Conservation (phyloP, 2,888 invertebrate species). For the Cantharis nigra region DNA sequence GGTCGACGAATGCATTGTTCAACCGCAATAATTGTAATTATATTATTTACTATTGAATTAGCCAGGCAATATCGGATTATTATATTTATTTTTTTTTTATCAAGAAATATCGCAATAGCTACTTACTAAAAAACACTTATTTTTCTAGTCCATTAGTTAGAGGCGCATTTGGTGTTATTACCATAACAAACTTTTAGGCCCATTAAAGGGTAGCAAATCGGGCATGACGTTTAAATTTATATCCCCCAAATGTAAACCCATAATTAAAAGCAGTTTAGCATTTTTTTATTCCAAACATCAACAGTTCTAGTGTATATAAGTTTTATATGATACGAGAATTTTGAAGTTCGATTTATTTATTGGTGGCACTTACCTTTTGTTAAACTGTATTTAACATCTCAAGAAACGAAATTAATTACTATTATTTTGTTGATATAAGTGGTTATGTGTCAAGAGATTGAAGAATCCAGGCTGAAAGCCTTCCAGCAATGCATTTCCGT, state of each 20-base stretch:
- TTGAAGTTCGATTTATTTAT: slow-evolving; percentile 46
- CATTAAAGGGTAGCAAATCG: slow-evolving; percentile 33
- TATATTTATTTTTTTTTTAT: neutral
- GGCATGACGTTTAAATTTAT: slow-evolving; percentile 36
- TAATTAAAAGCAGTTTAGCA: slow-evolving; percentile 37
- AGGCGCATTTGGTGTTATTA: slow-evolving; percentile 2
- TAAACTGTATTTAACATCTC: slow-evolving; percentile 53
- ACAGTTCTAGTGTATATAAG: neutral
- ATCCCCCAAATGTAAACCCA: slow-evolving; percentile 27
- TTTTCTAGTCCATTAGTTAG: neutral
- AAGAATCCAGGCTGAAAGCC: slow-evolving; percentile 34
- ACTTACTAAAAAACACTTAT: neutral
- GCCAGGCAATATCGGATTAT: neutral
- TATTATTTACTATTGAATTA: neutral
- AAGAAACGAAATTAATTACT: slow-evolving; percentile 53
- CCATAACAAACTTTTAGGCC: slow-evolving; percentile 14
- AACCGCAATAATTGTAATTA: neutral
- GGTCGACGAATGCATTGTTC: neutral
- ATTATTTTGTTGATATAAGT: slow-evolving; percentile 47
- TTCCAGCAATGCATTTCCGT: slow-evolving; percentile 33
- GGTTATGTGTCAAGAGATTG: slow-evolving; percentile 46
- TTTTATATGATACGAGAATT: slow-evolving; percentile 11
- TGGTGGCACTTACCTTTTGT: slow-evolving; percentile 54
- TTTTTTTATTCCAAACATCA: slow-evolving; percentile 8
- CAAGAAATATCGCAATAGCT: neutral